Evolutionary conservation across 2,113 vertebrate species (phyloP), one percentile per base, ranked within the genome.

Genomic region (Willisornis vidua): DNA sequence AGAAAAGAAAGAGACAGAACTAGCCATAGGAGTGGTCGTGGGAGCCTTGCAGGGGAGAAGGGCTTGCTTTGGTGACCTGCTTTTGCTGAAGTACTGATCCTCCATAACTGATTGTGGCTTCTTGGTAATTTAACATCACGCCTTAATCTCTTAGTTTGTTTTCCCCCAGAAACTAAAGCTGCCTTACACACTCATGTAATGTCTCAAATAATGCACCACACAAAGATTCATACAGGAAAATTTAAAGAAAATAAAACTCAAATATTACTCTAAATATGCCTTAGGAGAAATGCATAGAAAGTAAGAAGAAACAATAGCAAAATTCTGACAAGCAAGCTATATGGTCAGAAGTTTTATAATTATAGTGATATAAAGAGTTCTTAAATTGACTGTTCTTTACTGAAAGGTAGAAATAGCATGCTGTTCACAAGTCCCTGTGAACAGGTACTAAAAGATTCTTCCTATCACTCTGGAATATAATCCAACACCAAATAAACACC

Each of bases 281-380:
- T 80, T 86, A 85, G 29, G 52, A 87, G 35, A 81, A 86, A 83
- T 63, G 24, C 10, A 31, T 58, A 63, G 58, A 70, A 82, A 83
- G 20, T 18, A 93, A 78, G 55, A 73, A 83, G 29, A 73, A 91
- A 91, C 25, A 87, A 51, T 49, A 58, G 43, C 63, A 93, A 95
- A 94, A 87, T 85, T 79, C 20, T 94, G 67, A 83, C 55, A 48
- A 76, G 70, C 67, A 94, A 71, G 16, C 15, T 29, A 46, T 90
- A 82, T 17, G n/a, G 77, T 79, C 17, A 78, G 28, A 93, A 95
- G 46, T 76, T 97, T 94, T 72, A 3, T 89, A 89, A 79, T 82
- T 76, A 33, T 13, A 80, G 31, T 49, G 29, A 72, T 82, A 65
- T 31, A 83, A 92, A 85, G 20, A 88, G 85, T 79, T 94, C 59